These are phyloP conservation scores for Ctenoplectra terminalis DNA, from an alignment of 1,140 invertebrate genomes.

Conservation along the genomic window DNA sequence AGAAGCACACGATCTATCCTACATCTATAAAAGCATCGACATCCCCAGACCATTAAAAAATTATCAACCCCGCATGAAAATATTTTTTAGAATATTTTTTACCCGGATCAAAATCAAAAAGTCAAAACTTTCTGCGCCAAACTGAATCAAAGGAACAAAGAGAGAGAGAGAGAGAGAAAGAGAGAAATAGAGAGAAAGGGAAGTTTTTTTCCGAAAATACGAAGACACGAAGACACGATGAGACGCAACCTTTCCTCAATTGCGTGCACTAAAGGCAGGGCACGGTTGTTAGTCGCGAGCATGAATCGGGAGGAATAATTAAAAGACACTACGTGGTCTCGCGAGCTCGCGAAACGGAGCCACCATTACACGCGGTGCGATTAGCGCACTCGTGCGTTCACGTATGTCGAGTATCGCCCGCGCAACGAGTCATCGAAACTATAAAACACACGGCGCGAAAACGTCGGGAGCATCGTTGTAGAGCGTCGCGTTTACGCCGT, in stretches of 20 bases:
- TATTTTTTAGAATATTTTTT: no score
- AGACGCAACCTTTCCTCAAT: background rate
- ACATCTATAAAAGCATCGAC: no score
- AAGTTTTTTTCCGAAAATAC: no score
- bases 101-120: background rate
- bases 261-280: conserved; percentile 6
- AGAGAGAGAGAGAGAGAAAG: background rate
- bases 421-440: conserved; percentile 33
- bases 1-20: no score
- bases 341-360: background rate
- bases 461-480: background rate
- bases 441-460: background rate
- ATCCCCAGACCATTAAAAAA: no score
- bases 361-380: conserved; percentile 33
- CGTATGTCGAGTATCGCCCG: conserved; percentile 7
- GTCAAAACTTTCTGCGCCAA: background rate
- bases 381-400: conserved; percentile 56
- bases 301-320: conserved; percentile 69
- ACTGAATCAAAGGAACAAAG: background rate
- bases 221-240: background rate
- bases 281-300: conserved; percentile 44
- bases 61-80: no score
- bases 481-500: conserved; percentile 19
- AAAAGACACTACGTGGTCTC: conserved; percentile 24
- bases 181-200: background rate